These are phyloP conservation scores for Aphidius colemani DNA, from an alignment of 2,888 invertebrate species.

Conservation along the genomic window DNA sequence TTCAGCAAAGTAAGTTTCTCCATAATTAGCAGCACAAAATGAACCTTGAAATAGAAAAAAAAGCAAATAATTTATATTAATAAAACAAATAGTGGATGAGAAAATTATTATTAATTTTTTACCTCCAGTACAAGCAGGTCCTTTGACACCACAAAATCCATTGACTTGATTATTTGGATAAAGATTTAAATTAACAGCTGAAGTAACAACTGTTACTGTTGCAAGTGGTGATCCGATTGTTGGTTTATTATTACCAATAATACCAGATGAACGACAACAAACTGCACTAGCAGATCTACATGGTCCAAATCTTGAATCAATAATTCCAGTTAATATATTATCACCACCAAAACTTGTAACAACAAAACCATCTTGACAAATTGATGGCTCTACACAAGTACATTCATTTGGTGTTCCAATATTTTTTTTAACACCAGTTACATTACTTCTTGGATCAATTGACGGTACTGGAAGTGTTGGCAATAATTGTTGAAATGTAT, in stretches of 20 bases:
- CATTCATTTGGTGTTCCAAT: slow-evolving; percentile 49
- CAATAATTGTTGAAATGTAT: background rate
- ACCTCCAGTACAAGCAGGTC: slow-evolving; percentile 42
- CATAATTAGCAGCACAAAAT: slow-evolving; percentile 61
- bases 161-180: slow-evolving; percentile 7
- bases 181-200: slow-evolving; percentile 16
- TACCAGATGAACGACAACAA: slow-evolving; percentile 45
- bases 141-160: slow-evolving; percentile 43
- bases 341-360: slow-evolving; percentile 38
- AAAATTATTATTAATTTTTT: slow-evolving; percentile 5
- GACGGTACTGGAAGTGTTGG: background rate
- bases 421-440: slow-evolving; percentile 42
- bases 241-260: slow-evolving; percentile 17
- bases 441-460: slow-evolving; percentile 18
- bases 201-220: slow-evolving; percentile 21
- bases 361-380: slow-evolving; percentile 41
- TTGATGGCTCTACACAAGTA: slow-evolving; percentile 44
- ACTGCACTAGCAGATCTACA: slow-evolving; percentile 52
- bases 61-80: background rate
- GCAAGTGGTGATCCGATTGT: slow-evolving; percentile 1
- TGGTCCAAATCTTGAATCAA: slow-evolving; percentile 50
- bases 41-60: background rate
- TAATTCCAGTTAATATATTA: slow-evolving; percentile 36
- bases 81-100: background rate
- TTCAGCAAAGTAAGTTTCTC: slow-evolving; percentile 76